Base-by-base conservation (phyloP, 2,888 invertebrate genomes). In the Augiades crinisus region DNA sequence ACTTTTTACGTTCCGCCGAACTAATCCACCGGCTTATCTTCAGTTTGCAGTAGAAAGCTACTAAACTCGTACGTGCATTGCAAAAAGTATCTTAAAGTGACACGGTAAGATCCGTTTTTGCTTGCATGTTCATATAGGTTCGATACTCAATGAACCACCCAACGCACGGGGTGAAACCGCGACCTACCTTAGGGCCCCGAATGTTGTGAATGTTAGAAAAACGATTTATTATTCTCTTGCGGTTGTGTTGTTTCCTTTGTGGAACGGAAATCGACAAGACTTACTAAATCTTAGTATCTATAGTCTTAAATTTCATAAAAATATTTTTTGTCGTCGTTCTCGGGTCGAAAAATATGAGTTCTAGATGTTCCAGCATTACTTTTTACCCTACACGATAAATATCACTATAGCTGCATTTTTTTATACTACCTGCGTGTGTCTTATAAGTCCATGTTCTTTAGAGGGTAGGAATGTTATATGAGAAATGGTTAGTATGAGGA, bases 1-100 rank as follows among this genome's bases (percentile, higher is more conserved):
- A 78, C 67, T n/a, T n/a, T n/a, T n/a, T n/a, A n/a, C 76, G 70
- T 79, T 75, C 67, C 72, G 66, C 63, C 67, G 72, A 74, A 78
- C 80, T 87, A 85, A 87, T 86, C 86, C 83, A 58, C 44, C 62
- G 66, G 82, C 81, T 86, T 87, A 87, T 87, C 86, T 85, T 67
- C 63, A 63, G 74, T 76, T 74, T 76, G 78, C 82, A 84, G 76
- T 75, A 67, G 67, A 69, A 77, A 77, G 71, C 75, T 70, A 68
- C 65, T 55, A 64, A 63, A 62, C 52, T 33, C 19, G 24, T 21
- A 31, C 10, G 8, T 22, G 17, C 50, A 7, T 6, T 47, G 41
- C 38, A 46, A 52, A 46, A 45, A 30, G 45, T 37, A 12, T 52
- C 37, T 24, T 46, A 13, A 38, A 7, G 22, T 21, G 31, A 3